Evolutionary conservation across 1,140 invertebrate species (phyloP).

Genomic region (Pinna nobilis): DNA sequence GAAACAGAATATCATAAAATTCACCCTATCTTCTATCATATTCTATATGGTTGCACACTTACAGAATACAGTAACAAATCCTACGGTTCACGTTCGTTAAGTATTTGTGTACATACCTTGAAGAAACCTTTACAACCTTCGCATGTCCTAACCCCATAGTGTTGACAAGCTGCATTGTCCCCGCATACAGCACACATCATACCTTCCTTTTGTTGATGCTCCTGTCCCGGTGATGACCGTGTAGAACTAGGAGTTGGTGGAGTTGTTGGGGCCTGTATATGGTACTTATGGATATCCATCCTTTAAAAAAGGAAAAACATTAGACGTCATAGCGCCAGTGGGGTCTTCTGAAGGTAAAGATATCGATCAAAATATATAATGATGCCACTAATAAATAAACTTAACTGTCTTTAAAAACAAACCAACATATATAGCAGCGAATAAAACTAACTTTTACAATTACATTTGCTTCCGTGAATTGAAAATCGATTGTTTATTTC

Average conservation of each 20-base stretch:
- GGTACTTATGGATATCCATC: constrained; percentile 68
- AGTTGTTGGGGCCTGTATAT: constrained; percentile 71
- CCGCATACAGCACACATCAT: constrained; percentile 98
- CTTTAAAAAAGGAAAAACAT: constrained; percentile 48
- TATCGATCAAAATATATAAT: not conserved
- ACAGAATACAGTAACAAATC: too few species aligned
- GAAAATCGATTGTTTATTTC: not conserved
- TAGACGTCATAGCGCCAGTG: not conserved
- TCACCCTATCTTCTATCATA: too few species aligned
- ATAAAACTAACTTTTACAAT: not conserved
- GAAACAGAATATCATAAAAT: too few species aligned
- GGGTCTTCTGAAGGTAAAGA: not conserved
- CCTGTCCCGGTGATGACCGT: constrained; percentile 68
- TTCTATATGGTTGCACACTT: too few species aligned
- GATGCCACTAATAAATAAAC: too few species aligned
- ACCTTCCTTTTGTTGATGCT: constrained; percentile 65
- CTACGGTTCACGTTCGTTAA: too few species aligned
- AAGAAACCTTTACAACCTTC: constrained; percentile 95
- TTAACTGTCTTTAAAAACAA: not conserved
- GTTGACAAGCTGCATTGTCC: constrained; percentile 98
- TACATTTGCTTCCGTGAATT: not conserved
- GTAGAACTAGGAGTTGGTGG: constrained; percentile 68
- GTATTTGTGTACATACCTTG: constrained; percentile 73
- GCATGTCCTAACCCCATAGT: constrained; percentile 96
- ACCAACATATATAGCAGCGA: not conserved